Conservation (phyloP, 2,888 invertebrate species). For the Syritta pipiens region DNA sequence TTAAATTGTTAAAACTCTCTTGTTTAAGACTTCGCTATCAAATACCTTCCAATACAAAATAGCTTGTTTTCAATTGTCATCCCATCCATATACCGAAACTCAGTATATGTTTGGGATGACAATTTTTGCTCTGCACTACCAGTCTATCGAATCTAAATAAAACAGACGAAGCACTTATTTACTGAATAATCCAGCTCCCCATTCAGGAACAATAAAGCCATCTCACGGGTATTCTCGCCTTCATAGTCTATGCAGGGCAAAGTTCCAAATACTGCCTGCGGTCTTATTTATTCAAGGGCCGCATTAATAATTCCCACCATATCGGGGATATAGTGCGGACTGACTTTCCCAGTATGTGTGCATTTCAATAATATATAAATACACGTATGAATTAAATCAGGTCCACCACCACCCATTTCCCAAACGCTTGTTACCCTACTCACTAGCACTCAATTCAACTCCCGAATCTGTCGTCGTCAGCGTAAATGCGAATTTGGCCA, state of each 20-base stretch:
- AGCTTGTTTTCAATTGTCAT: no score
- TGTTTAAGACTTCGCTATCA: no score
- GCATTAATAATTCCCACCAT: slow-evolving; percentile 43
- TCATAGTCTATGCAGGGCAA: slow-evolving; percentile 17
- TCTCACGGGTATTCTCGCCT: slow-evolving; percentile 9
- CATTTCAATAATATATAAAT: slow-evolving; percentile 58
- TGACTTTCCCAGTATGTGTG: slow-evolving; percentile 15
- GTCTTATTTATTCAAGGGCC: slow-evolving; percentile 43
- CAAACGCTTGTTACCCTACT: not conserved
- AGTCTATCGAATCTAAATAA: no score
- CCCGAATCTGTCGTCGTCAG: slow-evolving; percentile 27
- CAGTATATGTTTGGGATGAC: no score
- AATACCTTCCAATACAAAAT: no score
- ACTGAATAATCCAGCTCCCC: slow-evolving; percentile 35
- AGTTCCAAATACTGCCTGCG: slow-evolving; percentile 23
- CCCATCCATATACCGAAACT: no score
- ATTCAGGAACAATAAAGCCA: slow-evolving; percentile 46
- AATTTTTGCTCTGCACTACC: no score
- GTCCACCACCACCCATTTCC: not conserved
- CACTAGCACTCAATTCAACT: not conserved
- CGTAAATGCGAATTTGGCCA: no score
- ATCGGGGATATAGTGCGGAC: slow-evolving; percentile 1
- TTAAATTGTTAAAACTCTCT: no score
- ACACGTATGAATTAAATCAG: slow-evolving; percentile 54
- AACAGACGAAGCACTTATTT: slow-evolving; percentile 28